Evolutionary conservation across 2,113 vertebrate species (phyloP).

Genomic region (Perca fluviatilis): DNA sequence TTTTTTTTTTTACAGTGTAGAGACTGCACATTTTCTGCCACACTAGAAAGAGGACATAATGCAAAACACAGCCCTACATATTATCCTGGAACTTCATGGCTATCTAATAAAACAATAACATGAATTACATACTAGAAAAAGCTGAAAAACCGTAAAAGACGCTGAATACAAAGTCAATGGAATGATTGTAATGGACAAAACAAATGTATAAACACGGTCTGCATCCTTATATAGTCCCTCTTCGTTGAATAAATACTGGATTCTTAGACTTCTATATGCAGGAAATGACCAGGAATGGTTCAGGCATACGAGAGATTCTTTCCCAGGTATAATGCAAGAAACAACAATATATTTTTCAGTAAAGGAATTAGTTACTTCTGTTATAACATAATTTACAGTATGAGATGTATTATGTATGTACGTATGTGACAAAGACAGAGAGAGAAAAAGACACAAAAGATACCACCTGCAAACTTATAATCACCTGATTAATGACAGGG

Average conservation of each 20-base stretch:
- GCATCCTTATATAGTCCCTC: neutral
- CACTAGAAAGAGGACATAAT: neutral
- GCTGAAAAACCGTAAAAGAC: neutral
- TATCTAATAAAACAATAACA: neutral
- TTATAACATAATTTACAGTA: neutral
- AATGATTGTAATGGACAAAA: neutral
- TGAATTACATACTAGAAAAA: neutral
- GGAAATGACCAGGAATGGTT: neutral
- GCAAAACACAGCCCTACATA: neutral
- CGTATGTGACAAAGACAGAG: neutral
- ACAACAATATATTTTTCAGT: too few species aligned
- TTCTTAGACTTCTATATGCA: neutral
- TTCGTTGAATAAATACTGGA: neutral
- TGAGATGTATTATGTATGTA: neutral
- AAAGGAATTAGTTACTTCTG: neutral
- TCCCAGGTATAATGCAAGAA: too few species aligned
- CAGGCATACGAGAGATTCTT: neutral
- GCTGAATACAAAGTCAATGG: neutral
- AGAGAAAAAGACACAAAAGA: neutral
- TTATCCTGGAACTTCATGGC: neutral
- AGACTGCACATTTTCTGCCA: too few species aligned
- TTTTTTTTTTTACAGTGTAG: too few species aligned
- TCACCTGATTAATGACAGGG: constrained; percentile 32
- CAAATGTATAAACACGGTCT: neutral
- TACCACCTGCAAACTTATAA: constrained; percentile 10